Evolutionary conservation across 1,140 invertebrate species (phyloP), one percentile per base, ranked within the genome.

Genomic region (Papilio xuthus): DNA sequence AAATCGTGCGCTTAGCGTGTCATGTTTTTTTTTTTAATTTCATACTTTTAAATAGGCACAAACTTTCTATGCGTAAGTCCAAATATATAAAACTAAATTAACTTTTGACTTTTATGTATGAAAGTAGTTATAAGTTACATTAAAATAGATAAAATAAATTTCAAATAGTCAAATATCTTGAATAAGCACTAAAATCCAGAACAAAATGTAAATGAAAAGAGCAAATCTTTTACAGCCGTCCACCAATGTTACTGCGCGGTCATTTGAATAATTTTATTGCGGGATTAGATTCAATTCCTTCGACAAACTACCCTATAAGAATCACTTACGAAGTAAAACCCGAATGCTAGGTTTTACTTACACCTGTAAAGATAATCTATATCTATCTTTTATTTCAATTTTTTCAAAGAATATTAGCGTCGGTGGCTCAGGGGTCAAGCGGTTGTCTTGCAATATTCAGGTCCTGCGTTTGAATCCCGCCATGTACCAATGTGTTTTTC

Each of bases 241-340:
- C 26, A 56, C 53, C 53, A 8, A 67, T 67, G 26, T 67, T 67
- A 60, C 60, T 32, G 60, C 18, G 4, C 7, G 60, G 26, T 67
- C 26, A 28, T 67, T 67, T 67, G 60, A 28, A 67, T 67, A 67
- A 67, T 67, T 67, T 67, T 32, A 67, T 67, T 26, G 26, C 60
- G 23, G 26, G 60, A 67, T 67, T 67, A 67, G 60, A 67, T 67
- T 67, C 60, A 67, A 67, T 67, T 67, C 26, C 60, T 67, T 23
- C 26, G 60, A 32, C 60, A 67, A 67, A 28, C 60, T 67, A 67
- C 60, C 60, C 60, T 63, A 32, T 15, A 13, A 28, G 60, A 67
- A 67, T 67, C 26, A 32, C 26, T 67, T 63, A 63, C 23, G 10
- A 6, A 67, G 26, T 12, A 60, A 60, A 60, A 60, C 26, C n/a